Conservation (phyloP, 2,888 invertebrate genomes). For the Tolmerus cingulatus region DNA sequence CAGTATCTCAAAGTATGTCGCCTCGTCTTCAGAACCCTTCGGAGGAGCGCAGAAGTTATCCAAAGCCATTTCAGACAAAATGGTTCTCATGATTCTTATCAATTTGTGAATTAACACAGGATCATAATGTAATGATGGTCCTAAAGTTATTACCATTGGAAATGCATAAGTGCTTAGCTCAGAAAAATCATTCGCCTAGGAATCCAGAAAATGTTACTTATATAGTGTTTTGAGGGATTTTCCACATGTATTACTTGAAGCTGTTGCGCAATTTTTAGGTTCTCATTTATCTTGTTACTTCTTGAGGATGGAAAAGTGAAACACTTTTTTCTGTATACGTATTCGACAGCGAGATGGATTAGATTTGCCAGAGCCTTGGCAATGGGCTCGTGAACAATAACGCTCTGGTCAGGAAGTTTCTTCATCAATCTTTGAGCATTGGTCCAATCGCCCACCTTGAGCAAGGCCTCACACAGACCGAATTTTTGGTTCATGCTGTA, state of each 20-base stretch:
- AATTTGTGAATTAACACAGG: slow-evolving; percentile 91
- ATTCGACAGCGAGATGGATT: slow-evolving; percentile 85
- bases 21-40: slow-evolving; percentile 62
- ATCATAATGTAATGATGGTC: slow-evolving; percentile 87
- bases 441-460: slow-evolving; percentile 90
- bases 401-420: slow-evolving; percentile 81
- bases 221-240: background rate
- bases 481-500: slow-evolving; percentile 85
- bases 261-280: slow-evolving; percentile 31
- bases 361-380: slow-evolving; percentile 80
- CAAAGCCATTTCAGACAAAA: slow-evolving; percentile 60
- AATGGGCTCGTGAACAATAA: slow-evolving; percentile 80
- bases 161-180: slow-evolving; percentile 80
- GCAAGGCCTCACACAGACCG: slow-evolving; percentile 86
- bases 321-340: slow-evolving; percentile 83
- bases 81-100: slow-evolving; percentile 66
- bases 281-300: slow-evolving; percentile 64
- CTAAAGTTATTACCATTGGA: slow-evolving; percentile 85
- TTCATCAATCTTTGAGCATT: slow-evolving; percentile 82
- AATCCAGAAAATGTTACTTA: background rate
- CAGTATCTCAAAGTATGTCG: slow-evolving; percentile 82
- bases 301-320: slow-evolving; percentile 75
- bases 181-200: slow-evolving; percentile 71
- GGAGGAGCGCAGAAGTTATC: slow-evolving; percentile 59
- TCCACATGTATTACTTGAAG: slow-evolving; percentile 32